Base-by-base conservation (phyloP, 2,113 vertebrate species). In the Sialia sialis region DNA sequence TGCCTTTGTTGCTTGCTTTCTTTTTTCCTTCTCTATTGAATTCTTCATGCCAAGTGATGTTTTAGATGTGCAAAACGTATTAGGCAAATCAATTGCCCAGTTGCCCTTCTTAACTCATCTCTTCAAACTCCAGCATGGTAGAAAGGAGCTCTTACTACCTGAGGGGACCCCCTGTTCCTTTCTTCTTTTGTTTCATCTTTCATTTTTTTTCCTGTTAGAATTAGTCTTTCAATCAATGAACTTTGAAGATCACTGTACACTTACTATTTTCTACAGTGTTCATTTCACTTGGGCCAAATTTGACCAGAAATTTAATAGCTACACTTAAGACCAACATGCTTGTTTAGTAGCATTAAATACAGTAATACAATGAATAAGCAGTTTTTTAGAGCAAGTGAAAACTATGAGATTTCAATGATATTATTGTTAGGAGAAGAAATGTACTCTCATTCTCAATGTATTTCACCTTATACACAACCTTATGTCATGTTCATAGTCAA, bases 151-250 rank as follows among this genome's bases (percentile, higher is more conserved):
- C 6, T 32, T 49, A 29, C 11, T 74, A 22, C 41, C 38, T 51
- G 5, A 48, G 22, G 46, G 46, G 21, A 48, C 11, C 46, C 46
- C 4, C 3, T 4, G 1, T 1, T 8, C 23, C 12, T 11, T 52
- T 87, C 18, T 79, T 54, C 9, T 58, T 54, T 46, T 76, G 34
- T 44, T 34, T 16, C 32, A 0, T 34, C 4, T 83, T 92, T 68
- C 21, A 14, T 2, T 21, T 43, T 74, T 82, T 36, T 87, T 18
- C 75, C 3, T 84, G 29, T 81, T 89, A 26, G 26, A 62, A 34
- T 82, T 58, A 72, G 4, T 74, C 13, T 73, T 72, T 63, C 59
- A 51, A 9, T 74, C 25, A 38, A 16, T 67, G 59, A 63, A 6
- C n/a, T 89, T 74, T 78, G 56, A 63, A 46, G 21, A 3, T 18